Base-by-base conservation (phyloP, 2,113 vertebrate genomes). In the Himantopus leucocephalus region DNA sequence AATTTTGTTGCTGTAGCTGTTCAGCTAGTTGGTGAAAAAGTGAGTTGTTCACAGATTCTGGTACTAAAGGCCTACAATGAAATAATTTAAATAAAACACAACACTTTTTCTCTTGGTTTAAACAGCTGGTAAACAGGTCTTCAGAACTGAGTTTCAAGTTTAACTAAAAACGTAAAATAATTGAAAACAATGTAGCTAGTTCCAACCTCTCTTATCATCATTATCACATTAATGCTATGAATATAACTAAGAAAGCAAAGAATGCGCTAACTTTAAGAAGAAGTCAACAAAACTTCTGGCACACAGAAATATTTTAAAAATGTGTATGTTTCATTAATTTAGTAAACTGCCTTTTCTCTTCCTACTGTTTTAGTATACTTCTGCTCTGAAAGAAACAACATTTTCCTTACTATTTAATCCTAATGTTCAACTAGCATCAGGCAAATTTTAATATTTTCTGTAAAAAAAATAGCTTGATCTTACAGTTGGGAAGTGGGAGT, bases 21-120 rank as follows among this genome's bases (percentile, higher is more conserved):
- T 99, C 99, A 47, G 99, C 99, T 94, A 99, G 97, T 83, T 99
- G 99, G 96, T 99, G 99, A 96, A 99, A 99, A 87, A 99, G 98
- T 62, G 99, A 99, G 96, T 98, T 99, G 98, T 99, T 99, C 97
- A 99, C 98, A 95, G 99, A 99, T 91, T 99, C 99, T 4, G 99
- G 98, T 94, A 99, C 99, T 96, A 99, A 99, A 76, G 99, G 98
- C 95, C 99, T 99, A 97, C 97, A 97, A 97, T 24, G 30, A 95
- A 96, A 97, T 35, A 52, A 95, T 55, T 72, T 30, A 18, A 78
- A 85, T 32, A 7, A 39, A 35, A 20, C 7, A 10, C 6, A 39
- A 30, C 1, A 14, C 9, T 20, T 85, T 86, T 75, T 81, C 5
- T 79, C 27, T 90, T 90, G 1, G 2, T 79, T 94, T 62, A 72